Conservation (phyloP, 2,888 invertebrate species). For the Tethea ocularis region DNA sequence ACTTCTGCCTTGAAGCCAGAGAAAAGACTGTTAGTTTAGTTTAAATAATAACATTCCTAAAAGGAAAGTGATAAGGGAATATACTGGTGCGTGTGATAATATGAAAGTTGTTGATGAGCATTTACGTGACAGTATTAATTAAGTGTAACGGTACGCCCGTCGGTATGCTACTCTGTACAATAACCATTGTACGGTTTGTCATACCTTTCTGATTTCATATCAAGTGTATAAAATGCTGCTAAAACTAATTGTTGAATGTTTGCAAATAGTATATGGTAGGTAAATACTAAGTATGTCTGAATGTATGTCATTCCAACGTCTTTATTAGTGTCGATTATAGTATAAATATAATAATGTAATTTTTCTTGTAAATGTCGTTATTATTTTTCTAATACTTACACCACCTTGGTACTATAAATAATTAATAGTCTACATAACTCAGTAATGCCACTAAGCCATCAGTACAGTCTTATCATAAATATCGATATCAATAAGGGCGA, state of each 20-base stretch:
- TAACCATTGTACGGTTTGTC: conserved; percentile 41
- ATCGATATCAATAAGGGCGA: not conserved
- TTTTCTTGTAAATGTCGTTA: conserved; percentile 38
- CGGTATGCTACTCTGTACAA: conserved; percentile 42
- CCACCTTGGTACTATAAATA: no score
- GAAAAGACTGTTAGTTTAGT: conserved; percentile 79
- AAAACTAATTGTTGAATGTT: conserved; percentile 54
- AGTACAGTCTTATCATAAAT: no score
- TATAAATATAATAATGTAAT: conserved; percentile 48
- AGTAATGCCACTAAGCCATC: no score
- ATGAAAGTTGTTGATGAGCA: conserved; percentile 67
- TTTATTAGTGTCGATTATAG: conserved; percentile 45
- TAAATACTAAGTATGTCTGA: conserved; percentile 40
- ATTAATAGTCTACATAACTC: no score
- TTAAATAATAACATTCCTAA: conserved; percentile 68
- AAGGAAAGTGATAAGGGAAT: conserved; percentile 77
- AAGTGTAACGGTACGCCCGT: conserved; percentile 59
- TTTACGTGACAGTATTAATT: conserved; percentile 82
- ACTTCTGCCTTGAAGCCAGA: conserved; percentile 86
- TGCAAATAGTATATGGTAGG: conserved; percentile 37
- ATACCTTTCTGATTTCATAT: conserved; percentile 52
- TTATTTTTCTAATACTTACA: conserved; percentile 10
- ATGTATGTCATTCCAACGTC: conserved; percentile 54
- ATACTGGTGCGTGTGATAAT: conserved; percentile 74
- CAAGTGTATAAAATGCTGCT: conserved; percentile 59